Conservation (phyloP, 1,140 invertebrate species). For the Arion vulgaris region DNA sequence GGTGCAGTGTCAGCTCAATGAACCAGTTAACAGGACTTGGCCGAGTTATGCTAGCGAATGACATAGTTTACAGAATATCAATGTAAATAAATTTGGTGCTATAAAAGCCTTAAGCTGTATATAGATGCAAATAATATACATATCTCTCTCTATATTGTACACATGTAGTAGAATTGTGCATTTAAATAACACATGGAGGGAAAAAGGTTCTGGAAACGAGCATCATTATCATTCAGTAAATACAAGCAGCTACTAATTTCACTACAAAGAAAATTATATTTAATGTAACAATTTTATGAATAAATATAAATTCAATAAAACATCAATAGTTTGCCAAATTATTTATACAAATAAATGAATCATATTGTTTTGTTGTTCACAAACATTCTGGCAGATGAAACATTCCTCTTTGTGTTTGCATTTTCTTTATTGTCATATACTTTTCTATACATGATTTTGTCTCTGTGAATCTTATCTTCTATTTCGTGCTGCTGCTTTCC, state of each 20-base stretch:
- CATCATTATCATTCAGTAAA: not conserved
- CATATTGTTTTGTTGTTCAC: not conserved
- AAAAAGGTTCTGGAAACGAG: not conserved
- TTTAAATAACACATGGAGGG: not conserved
- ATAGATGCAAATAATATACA: not conserved
- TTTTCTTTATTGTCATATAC: not conserved
- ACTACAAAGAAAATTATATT: not conserved
- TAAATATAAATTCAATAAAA: too few relatives aligned
- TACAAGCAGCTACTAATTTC: not conserved
- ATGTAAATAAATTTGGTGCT: not conserved
- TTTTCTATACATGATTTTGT: not conserved
- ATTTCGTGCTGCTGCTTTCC: too few relatives aligned
- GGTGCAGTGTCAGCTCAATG: not conserved
- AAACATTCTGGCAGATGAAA: not conserved
- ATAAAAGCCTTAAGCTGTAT: not conserved
- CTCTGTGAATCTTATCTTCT: too few relatives aligned
- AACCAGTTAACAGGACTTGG: not conserved
- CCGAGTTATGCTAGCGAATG: not conserved
- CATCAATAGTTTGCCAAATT: not conserved
- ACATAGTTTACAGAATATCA: not conserved
- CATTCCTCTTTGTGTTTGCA: not conserved
- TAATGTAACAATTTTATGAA: not conserved
- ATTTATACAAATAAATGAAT: not conserved
- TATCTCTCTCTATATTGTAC: not conserved
- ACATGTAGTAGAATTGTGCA: not conserved